Evolutionary conservation across 1,140 invertebrate genomes (phyloP).

Genomic region (Phymastichus coffea): DNA sequence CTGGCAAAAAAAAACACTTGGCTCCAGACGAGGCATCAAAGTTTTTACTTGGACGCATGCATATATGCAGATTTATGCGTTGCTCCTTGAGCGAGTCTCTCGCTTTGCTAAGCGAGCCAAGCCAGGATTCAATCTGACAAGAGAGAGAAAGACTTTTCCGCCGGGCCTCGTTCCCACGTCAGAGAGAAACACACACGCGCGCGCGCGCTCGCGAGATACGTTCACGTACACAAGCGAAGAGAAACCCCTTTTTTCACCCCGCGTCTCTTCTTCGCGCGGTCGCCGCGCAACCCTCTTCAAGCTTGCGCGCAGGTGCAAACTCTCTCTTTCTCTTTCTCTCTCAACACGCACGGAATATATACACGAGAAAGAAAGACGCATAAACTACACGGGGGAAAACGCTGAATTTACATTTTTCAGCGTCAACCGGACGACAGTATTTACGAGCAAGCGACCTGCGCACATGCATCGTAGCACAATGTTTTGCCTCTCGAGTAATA

Average conservation of each 20-base stretch:
- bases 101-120: too few species aligned
- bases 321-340: too few species aligned
- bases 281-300: too few species aligned
- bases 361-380: too few species aligned
- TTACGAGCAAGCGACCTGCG: background rate
- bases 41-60: constrained; percentile 48
- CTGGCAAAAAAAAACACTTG: constrained; percentile 34
- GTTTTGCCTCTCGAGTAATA: too few species aligned
- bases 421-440: background rate
- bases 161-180: constrained; percentile 46
- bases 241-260: too few species aligned
- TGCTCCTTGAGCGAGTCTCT: constrained; percentile 38
- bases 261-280: too few species aligned
- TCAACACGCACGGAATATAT: too few species aligned
- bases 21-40: constrained; percentile 40
- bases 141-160: constrained; percentile 36
- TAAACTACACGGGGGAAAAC: constrained; percentile 2
- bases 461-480: constrained; percentile 10
- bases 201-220: background rate
- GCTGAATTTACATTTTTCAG: constrained; percentile 18
- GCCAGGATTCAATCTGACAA: constrained; percentile 23
- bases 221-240: background rate
- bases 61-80: constrained; percentile 55
- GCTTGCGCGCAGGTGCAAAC: too few species aligned
- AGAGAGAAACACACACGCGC: constrained; percentile 28